These are phyloP conservation scores for Pyrrhia umbra DNA, from an alignment of 2,888 invertebrate genomes.

Conservation along the genomic window DNA sequence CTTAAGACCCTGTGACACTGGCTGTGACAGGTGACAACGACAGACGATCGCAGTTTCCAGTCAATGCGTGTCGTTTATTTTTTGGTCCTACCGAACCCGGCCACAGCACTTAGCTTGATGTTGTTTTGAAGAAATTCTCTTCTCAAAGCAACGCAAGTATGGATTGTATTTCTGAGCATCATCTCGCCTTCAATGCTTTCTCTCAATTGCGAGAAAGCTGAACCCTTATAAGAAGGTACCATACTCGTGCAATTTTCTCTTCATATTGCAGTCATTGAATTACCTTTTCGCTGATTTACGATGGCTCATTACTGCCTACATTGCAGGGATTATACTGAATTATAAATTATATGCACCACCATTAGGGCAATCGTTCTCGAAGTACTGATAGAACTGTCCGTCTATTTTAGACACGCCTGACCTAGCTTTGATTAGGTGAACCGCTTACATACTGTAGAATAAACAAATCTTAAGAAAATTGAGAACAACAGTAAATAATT, in stretches of 20 bases:
- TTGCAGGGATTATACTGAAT: slow-evolving; percentile 52
- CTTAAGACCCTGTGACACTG: slow-evolving; percentile 70
- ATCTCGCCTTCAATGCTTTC: slow-evolving; percentile 66
- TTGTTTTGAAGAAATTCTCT: slow-evolving; percentile 26
- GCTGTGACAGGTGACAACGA: slow-evolving; percentile 47
- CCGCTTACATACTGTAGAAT: slow-evolving; percentile 62
- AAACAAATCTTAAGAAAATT: slow-evolving; percentile 68
- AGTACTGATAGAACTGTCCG: slow-evolving; percentile 54
- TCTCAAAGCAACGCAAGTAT: slow-evolving; percentile 28
- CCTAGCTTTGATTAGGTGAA: slow-evolving; percentile 56
- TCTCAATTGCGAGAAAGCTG: slow-evolving; percentile 64
- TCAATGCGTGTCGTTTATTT: slow-evolving; percentile 10
- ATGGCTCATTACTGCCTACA: slow-evolving; percentile 49
- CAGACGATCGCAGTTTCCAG: slow-evolving; percentile 27
- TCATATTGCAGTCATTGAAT: slow-evolving; percentile 53
- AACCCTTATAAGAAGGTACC: slow-evolving; percentile 55
- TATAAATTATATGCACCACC: slow-evolving; percentile 55
- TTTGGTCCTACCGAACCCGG: background rate
- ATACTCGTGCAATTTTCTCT: slow-evolving; percentile 58
- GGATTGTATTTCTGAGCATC: slow-evolving; percentile 68
- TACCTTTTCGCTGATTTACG: slow-evolving; percentile 54
- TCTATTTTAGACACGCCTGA: slow-evolving; percentile 57
- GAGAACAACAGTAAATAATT: slow-evolving; percentile 74
- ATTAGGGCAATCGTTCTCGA: slow-evolving; percentile 53
- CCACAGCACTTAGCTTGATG: background rate